Evolutionary conservation across 1,140 invertebrate species (phyloP), one percentile per base, ranked within the genome.

Genomic region (Anastatus disparis): DNA sequence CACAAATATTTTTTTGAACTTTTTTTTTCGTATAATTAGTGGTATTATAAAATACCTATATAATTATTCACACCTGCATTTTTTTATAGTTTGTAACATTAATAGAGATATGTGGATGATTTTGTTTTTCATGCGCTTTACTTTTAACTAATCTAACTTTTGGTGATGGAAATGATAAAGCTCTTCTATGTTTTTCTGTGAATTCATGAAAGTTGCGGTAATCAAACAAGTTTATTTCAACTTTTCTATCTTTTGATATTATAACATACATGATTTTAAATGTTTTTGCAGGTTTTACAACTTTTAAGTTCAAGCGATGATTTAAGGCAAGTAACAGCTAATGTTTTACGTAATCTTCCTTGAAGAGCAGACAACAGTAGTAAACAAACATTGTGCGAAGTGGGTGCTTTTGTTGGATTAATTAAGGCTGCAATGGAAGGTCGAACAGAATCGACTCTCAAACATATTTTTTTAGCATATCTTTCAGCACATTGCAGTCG

Each of bases 111-210:
- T n/a, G n/a, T n/a, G n/a, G n/a, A n/a, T n/a, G n/a, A n/a, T n/a
- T n/a, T n/a, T n/a, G n/a, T n/a, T n/a, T n/a, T n/a, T n/a, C n/a
- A n/a, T n/a, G n/a, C n/a, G n/a, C n/a, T n/a, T n/a, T n/a, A n/a
- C n/a, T n/a, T 0, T 84, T 99, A n/a, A 99, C 97, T 0, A 99
- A 99, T 84, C 86, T 99, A 1, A 98, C 97, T 0, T 98, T 98
- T 81, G 96, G 97, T 15, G 96, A 98, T 85, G 93, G 95, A 29
- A 95, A 94, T 72, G 98, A 98, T 82, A 99, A 99, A 83, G 94
- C 95, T 1, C 84, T 97, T 12, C 85, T 99, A 2, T 98, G 97
- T 79, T 95, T 0, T 95, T 97, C 80, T 90, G 90, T 77, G 90
- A 93, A 46, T 97, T 97, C 76, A 95, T 99, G 93, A 89, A 91